A percentile compares a stretch with the other conserved stretches of the same genome.
Evolutionary conservation across 2,797 vertebrate genomes (phyloP).

Genomic region (Sebastes elongatus): DNA sequence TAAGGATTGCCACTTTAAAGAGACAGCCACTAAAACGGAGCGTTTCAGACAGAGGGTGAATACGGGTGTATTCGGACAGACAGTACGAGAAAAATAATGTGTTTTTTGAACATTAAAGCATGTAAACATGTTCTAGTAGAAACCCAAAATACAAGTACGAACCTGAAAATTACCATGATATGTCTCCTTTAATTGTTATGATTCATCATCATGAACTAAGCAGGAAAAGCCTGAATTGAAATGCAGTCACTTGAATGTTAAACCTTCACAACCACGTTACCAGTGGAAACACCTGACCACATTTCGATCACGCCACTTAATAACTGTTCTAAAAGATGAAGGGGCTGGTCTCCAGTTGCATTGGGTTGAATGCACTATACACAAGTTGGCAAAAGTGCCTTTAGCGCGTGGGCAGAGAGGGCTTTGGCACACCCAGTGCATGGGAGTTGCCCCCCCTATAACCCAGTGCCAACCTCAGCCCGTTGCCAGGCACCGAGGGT

Average conservation of each 20-base stretch:
- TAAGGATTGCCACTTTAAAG: no score
- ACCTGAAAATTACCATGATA: neutral
- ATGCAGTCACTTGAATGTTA: neutral
- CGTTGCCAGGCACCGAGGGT: conserved; percentile 57
- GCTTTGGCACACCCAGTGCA: conserved; percentile 41
- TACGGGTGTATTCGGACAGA: no score
- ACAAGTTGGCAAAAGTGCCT: conserved; percentile 11
- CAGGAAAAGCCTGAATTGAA: neutral
- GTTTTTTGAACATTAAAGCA: no score
- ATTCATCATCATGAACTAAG: conserved; percentile 1
- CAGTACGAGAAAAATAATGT: no score
- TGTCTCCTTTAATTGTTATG: neutral
- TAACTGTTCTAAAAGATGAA: conserved; percentile 26
- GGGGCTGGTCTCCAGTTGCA: neutral
- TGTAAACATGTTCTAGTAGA: no score
- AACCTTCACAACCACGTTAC: neutral
- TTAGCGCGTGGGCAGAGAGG: conserved; percentile 20
- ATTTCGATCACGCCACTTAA: conserved; percentile 18
- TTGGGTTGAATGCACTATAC: neutral
- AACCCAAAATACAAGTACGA: no score
- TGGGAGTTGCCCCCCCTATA: conserved; percentile 54
- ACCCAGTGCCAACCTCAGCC: conserved; percentile 55
- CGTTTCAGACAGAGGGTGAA: no score
- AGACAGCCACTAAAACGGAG: no score
- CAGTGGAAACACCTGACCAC: neutral